These are phyloP conservation scores for Pristionchus arcanus DNA, from an alignment of 2,888 invertebrate species.

Conservation along the genomic window DNA sequence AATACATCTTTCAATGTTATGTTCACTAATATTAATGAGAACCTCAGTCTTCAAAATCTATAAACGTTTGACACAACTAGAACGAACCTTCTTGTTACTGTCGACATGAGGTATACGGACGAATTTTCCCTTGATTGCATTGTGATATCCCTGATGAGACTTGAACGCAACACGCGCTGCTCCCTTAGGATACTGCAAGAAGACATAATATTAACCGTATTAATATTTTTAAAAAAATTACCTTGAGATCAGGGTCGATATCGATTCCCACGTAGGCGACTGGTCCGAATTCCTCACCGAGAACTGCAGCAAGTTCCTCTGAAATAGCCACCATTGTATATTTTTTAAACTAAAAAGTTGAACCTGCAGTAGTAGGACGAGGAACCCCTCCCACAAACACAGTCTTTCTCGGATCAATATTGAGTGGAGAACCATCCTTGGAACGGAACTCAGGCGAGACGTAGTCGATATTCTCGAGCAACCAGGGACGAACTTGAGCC, in stretches of 20 bases:
- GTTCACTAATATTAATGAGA: background rate
- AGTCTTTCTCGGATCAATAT: constrained; percentile 96
- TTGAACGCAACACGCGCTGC: constrained; percentile 98
- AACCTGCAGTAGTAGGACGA: constrained; percentile 81
- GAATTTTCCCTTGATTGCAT: constrained; percentile 97
- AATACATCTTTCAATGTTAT: background rate
- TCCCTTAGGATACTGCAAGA: constrained; percentile 81
- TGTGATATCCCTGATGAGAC: constrained; percentile 98
- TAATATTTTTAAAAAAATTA: constrained; percentile 82
- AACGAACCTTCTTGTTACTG: constrained; percentile 49
- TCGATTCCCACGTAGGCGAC: constrained; percentile 99
- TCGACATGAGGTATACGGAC: constrained; percentile 89
- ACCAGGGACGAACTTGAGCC: constrained; percentile 60
- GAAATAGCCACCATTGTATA: constrained; percentile 59
- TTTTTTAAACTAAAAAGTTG: background rate
- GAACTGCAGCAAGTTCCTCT: constrained; percentile 98
- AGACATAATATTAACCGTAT: background rate
- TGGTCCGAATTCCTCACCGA: constrained; percentile 97
- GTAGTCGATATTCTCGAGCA: constrained; percentile 91
- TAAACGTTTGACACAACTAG: background rate
- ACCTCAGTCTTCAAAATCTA: no score
- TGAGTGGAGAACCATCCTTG: constrained; percentile 86
- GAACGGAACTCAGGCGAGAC: constrained; percentile 84
- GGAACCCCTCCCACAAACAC: constrained; percentile 99
- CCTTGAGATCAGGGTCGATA: constrained; percentile 98